These are phyloP conservation scores for Pinna nobilis DNA, from an alignment of 1,140 invertebrate species.

Conservation along the genomic window DNA sequence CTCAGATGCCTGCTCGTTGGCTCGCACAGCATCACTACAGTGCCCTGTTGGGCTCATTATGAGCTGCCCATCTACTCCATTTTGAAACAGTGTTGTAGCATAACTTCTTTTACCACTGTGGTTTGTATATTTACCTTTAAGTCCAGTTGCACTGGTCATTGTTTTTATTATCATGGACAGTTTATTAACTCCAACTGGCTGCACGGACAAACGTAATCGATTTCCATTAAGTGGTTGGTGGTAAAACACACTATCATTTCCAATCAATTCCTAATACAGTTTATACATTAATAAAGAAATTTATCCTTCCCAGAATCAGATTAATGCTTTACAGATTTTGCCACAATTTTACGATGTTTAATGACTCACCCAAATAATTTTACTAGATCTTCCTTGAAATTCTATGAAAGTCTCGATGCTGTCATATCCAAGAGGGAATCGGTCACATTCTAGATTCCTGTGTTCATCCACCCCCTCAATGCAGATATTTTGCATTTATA, in stretches of 20 bases:
- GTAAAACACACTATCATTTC: constrained; percentile 13
- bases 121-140: constrained; percentile 12
- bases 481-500: constrained; percentile 21
- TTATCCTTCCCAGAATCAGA: too few relatives aligned
- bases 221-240: constrained; percentile 1
- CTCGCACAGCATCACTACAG: constrained; percentile 4
- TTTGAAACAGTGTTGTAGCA: constrained; percentile 16
- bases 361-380: constrained; percentile 15
- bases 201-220: neutral
- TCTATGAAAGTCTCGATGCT: neutral
- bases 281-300: too few relatives aligned
- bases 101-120: constrained; percentile 28
- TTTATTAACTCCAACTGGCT: constrained; percentile 18
- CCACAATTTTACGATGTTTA: neutral
- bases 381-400: constrained; percentile 5
- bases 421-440: constrained; percentile 4
- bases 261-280: too few relatives aligned
- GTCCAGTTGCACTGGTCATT: constrained; percentile 2
- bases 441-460: neutral
- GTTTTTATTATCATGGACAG: constrained; percentile 23
- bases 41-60: constrained; percentile 31
- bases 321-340: too few relatives aligned
- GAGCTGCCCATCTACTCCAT: constrained; percentile 23
- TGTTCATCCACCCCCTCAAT: constrained; percentile 18
- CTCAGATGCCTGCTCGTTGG: constrained; percentile 1